Percentiles rank a stretch among this genome's conserved stretches.
These are phyloP conservation scores for Ametastegia equiseti DNA, from an alignment of 2,888 invertebrate genomes.

Conservation along the genomic window DNA sequence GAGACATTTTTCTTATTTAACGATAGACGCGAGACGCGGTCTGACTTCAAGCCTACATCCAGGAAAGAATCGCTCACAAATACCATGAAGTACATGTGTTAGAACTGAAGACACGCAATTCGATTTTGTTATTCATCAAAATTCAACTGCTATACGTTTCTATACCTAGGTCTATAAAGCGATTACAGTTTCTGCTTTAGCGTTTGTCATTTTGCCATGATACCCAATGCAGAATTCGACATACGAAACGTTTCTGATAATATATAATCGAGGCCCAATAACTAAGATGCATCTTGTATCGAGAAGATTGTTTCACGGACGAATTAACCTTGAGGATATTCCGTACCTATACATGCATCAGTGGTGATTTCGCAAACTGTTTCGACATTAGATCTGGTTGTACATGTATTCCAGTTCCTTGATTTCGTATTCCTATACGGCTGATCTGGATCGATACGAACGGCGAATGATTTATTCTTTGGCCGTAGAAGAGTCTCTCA, in stretches of 20 bases:
- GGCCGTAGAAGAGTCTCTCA: background rate
- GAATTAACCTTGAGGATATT: background rate
- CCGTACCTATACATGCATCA: background rate
- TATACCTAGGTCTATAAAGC: no score
- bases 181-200: no score
- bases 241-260: no score
- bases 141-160: background rate
- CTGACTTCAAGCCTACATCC: no score
- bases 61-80: no score
- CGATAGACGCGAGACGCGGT: no score
- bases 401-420: constrained; percentile 15
- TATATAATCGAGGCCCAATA: no score
- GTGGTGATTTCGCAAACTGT: background rate
- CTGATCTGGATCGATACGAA: constrained; percentile 13
- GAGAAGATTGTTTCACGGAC: no score
- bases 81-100: no score
- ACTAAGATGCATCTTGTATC: no score
- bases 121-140: constrained; percentile 27
- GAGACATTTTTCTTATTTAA: background rate
- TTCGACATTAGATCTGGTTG: background rate
- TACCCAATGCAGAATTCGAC: no score
- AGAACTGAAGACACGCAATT: no score
- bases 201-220: background rate
- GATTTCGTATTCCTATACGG: constrained; percentile 12
- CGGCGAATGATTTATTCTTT: constrained; percentile 8